These are phyloP conservation scores for Drosophila niveifrons DNA, from an alignment of 2,888 invertebrate species.

Conservation along the genomic window DNA sequence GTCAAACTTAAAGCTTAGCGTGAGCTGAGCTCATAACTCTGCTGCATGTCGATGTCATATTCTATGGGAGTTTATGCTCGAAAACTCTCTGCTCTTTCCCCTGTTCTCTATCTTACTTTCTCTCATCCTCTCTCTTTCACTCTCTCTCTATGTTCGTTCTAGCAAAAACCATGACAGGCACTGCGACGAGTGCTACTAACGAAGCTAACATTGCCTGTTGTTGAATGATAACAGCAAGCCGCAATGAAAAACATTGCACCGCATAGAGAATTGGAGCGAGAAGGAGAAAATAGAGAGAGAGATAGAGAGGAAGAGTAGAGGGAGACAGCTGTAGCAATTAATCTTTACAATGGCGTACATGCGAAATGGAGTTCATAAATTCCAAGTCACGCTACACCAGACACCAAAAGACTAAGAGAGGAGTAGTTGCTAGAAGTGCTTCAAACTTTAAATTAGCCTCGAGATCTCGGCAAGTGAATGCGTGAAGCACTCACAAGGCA, in stretches of 20 bases:
- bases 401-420: constrained; percentile 38
- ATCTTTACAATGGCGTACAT: constrained; percentile 76
- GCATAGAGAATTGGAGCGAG: constrained; percentile 7
- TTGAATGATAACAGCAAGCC: constrained; percentile 73
- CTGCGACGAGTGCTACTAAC: constrained; percentile 42
- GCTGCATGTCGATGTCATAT: constrained; percentile 66
- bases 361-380: constrained; percentile 79
- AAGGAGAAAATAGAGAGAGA: background rate
- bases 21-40: constrained; percentile 51
- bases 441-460: constrained; percentile 61
- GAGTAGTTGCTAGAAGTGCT: constrained; percentile 11
- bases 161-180: constrained; percentile 44
- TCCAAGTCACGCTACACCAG: constrained; percentile 69
- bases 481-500: constrained; percentile 9
- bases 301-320: background rate
- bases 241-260: constrained; percentile 49
- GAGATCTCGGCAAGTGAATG: constrained; percentile 6
- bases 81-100: background rate
- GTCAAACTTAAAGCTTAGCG: constrained; percentile 33
- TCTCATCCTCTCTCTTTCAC: background rate
- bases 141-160: constrained; percentile 14
- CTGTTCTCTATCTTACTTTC: background rate
- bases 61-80: constrained; percentile 28
- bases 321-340: constrained; percentile 68
- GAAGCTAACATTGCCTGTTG: constrained; percentile 66